phyloP scores from a whole-genome alignment of 1,140 invertebrate species.

The Streblospio benedicti region DNA sequence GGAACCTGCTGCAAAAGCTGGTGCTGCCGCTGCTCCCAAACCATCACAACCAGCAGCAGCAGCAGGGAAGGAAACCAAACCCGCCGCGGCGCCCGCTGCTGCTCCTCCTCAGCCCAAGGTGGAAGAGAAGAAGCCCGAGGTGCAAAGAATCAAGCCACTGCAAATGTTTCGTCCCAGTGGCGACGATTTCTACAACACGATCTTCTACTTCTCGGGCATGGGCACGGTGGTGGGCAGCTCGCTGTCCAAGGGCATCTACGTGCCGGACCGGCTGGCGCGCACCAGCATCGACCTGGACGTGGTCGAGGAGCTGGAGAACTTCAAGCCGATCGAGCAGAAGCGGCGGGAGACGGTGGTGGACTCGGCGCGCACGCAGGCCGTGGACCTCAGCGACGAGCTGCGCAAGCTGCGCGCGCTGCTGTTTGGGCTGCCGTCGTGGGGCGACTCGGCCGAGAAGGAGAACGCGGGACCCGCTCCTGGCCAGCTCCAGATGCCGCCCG shows the following conservation, averaged over 20 bases:
- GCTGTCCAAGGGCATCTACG: constrained; percentile 13
- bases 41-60: not conserved
- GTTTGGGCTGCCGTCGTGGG: constrained; percentile 10
- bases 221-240: constrained; percentile 11
- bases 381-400: constrained; percentile 9
- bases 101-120: not conserved
- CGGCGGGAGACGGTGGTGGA: not conserved
- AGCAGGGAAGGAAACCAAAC: not conserved
- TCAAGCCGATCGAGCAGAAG: not conserved
- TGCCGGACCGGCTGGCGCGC: constrained; percentile 9
- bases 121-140: not conserved
- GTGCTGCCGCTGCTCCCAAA: not conserved
- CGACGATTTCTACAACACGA: constrained; percentile 13
- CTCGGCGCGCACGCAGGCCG: constrained; percentile 9
- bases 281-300: not conserved
- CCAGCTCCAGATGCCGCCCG: not conserved
- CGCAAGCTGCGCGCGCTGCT: constrained; percentile 13
- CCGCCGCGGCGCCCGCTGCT: not conserved
- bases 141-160: not conserved
- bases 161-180: not conserved
- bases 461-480: not conserved
- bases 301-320: not conserved
- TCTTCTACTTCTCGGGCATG: constrained; percentile 19
- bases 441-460: not conserved
- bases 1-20: not conserved